Base-by-base conservation (phyloP, 2,113 vertebrate species). In the Myiopsitta monachus region DNA sequence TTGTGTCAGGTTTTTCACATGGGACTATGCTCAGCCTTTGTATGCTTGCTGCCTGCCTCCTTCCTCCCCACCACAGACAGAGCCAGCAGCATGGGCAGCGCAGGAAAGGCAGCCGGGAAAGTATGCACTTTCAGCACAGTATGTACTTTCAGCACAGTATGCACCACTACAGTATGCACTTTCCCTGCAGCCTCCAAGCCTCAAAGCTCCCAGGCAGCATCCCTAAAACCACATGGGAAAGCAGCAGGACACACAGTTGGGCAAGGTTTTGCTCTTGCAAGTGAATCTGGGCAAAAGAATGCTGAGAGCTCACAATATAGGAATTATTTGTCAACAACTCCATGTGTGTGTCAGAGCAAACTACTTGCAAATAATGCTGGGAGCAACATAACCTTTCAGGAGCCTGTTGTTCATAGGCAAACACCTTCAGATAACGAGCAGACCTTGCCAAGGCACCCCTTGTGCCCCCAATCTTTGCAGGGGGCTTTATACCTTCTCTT, bases 1-100 rank as follows among this genome's bases (percentile, higher is more conserved):
- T 95, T 93, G 83, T 84, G 94, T 81, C 91, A 47, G 87, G 87
- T 89, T 95, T 95, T 93, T 95, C 95, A 94, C 92, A 77, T 30
- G 84, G 80, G 93, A 92, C 70, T 92, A 90, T 28, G 24, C 91
- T 95, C 95, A 46, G 49, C 92, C 78, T 96, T 96, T 82, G 87
- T 69, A 94, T 75, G 41, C 81, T 92, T 36, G 39, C 62, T 28
- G 59, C 82, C 51, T 27, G 18, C 44, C 72, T 27, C 43, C 11
- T 24, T 27, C 46, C 54, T 68, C 59, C 51, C 41, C 22, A 9
- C 80, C 36, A 52, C 33, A 39, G 82, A 69, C 55, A 62, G 78
- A 1, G 1, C 2, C 3, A 7, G 49, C 49, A 68, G 47, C 4
- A 5, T 4, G 9, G 30, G 14, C 43, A 33, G 75, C 2, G 5